Evolutionary conservation across 2,113 vertebrate genomes (phyloP).

Genomic region (Carettochelys insculpta): DNA sequence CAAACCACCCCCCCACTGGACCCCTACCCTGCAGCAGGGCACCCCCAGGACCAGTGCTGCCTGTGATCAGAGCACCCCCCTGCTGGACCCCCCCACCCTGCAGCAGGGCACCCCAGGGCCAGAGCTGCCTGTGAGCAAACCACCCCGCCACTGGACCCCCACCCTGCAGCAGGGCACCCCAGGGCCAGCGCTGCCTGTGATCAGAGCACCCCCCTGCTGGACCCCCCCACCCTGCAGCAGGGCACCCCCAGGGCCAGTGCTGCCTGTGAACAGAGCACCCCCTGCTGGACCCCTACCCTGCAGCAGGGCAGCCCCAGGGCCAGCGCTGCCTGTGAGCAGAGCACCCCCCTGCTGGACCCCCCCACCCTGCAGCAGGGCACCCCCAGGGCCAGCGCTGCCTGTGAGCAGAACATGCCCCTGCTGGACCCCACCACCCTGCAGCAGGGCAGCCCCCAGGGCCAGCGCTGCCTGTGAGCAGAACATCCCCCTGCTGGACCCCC

Average conservation of each 20-base stretch:
- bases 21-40: neutral
- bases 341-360: too few species aligned
- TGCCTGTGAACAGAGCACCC: neutral
- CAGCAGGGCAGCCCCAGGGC: neutral
- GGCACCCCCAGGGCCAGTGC: neutral
- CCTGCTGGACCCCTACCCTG: too few species aligned
- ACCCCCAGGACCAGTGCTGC: neutral
- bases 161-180: neutral
- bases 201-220: too few species aligned
- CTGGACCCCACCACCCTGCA: neutral
- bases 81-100: too few species aligned
- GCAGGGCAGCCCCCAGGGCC: too few species aligned
- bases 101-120: neutral
- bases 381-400: neutral
- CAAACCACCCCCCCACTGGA: too few species aligned
- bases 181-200: neutral
- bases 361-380: neutral
- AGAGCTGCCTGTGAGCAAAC: neutral
- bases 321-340: neutral
- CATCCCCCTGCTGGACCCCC: too few species aligned
- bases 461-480: neutral
- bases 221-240: too few species aligned
- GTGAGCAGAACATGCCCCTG: neutral
- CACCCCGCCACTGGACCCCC: too few species aligned
- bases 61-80: too few species aligned